Evolutionary conservation across 2,113 vertebrate genomes (phyloP).

Genomic region (Xenopus laevis): DNA sequence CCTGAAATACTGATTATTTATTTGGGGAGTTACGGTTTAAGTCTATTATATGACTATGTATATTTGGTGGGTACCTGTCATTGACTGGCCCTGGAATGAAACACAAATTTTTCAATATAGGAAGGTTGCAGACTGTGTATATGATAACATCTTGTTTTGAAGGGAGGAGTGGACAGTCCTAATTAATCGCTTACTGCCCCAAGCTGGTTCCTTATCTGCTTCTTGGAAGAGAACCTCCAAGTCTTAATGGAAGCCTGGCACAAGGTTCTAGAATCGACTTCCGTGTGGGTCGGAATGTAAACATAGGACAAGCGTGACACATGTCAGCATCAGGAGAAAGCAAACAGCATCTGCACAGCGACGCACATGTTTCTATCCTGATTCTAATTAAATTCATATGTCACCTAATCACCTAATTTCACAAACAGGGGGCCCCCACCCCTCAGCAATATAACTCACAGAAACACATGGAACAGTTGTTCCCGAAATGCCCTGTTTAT

Average conservation of each 20-base stretch:
- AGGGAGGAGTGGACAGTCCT: background rate
- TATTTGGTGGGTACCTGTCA: too few relatives aligned
- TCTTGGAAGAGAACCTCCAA: background rate
- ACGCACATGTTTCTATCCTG: background rate
- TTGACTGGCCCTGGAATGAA: too few relatives aligned
- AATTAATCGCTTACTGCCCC: conserved; percentile 24
- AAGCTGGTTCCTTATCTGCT: conserved; percentile 32
- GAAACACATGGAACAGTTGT: too few relatives aligned
- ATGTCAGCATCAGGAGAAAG: conserved; percentile 6
- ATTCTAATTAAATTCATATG: conserved; percentile 18
- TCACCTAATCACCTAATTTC: conserved; percentile 13
- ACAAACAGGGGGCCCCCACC: background rate
- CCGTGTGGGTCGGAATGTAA: conserved; percentile 11
- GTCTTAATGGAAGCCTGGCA: background rate
- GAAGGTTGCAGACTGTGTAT: too few relatives aligned
- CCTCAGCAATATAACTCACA: too few relatives aligned
- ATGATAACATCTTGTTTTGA: too few relatives aligned
- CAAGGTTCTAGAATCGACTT: background rate
- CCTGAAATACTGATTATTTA: too few relatives aligned
- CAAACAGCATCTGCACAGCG: conserved; percentile 32
- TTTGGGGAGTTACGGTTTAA: too few relatives aligned
- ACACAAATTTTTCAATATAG: too few relatives aligned
- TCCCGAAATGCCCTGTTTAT: too few relatives aligned
- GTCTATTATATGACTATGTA: too few relatives aligned
- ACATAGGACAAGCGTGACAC: background rate